Evolutionary conservation across 2,888 invertebrate species (phyloP), one percentile per base, ranked within the genome.

Genomic region (Eilema depressum): DNA sequence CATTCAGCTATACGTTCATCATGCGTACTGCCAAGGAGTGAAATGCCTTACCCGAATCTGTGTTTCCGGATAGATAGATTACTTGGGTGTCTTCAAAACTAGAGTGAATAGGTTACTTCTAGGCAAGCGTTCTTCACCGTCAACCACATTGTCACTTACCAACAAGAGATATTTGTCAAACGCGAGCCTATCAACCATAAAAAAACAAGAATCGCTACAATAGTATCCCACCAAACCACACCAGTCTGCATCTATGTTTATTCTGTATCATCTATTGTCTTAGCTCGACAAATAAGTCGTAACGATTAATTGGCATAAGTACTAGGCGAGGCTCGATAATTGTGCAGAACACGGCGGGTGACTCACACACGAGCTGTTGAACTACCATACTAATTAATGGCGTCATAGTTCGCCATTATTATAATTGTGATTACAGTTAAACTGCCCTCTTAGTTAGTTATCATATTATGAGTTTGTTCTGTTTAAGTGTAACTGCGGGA

Each of bases 291-390:
- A 84, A 80, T 85, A 88, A 88, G 88, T 86, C 86, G 84, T 89
- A 90, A 92, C 93, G 89, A 92, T 93, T 93, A 93, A 93, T 93
- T 92, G 92, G 84, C 83, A 85, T 93, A 91, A 91, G 88, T 90
- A 87, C 89, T 88, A 89, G 92, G 92, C 89, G 91, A 86, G 92
- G 88, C 89, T 75, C 81, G 84, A 89, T 92, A 90, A 92, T 91
- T 92, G 89, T 87, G 84, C 85, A 85, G 85, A 88, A 84, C 88
- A 85, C 89, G 85, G 85, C 83, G 85, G 84, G 79, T 88, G 88
- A 87, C 79, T 85, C 88, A 88, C 72, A 69, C 70, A 65, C 75
- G 69, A 68, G 71, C 68, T 73, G 63, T 69, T 74, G 79, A 70
- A 73, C 80, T 76, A 80, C 76, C 75, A 76, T 75, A 76, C 75